These are phyloP conservation scores for Tanytarsus gracilentus DNA, from an alignment of 2,888 invertebrate genomes.

Conservation along the genomic window DNA sequence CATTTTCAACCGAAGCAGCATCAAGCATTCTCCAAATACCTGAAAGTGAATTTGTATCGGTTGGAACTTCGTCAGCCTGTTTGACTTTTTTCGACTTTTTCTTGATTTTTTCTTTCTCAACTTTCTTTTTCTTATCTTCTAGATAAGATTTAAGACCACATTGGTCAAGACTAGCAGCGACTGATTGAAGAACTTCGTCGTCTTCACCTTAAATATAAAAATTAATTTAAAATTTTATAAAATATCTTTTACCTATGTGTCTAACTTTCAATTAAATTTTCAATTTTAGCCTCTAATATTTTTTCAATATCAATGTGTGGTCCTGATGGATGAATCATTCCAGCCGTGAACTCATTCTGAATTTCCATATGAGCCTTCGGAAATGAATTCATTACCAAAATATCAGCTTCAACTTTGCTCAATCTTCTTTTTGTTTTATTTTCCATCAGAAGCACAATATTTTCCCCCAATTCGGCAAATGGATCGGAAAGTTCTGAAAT, in stretches of 20 bases:
- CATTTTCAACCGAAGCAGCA: constrained; percentile 8
- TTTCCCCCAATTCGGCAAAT: constrained; percentile 11
- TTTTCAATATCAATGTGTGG: constrained; percentile 6
- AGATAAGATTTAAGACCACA: background rate
- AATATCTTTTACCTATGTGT: too few relatives aligned
- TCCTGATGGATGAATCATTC: background rate
- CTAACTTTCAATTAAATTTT: background rate
- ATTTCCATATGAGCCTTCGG: constrained; percentile 11
- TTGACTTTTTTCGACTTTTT: constrained; percentile 2
- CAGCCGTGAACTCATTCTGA: background rate
- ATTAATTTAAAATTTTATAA: too few relatives aligned
- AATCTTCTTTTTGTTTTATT: constrained; percentile 10
- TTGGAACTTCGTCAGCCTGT: background rate
- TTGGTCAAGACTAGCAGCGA: background rate
- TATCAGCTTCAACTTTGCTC: constrained; percentile 22
- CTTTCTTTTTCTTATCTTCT: constrained; percentile 9
- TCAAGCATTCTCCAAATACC: constrained; percentile 21
- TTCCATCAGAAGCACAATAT: background rate
- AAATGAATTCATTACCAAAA: constrained; percentile 19
- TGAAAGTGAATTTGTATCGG: constrained; percentile 14
- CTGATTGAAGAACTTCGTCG: background rate
- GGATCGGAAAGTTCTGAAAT: constrained; percentile 15
- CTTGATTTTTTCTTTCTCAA: background rate
- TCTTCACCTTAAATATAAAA: too few relatives aligned
- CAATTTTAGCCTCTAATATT: background rate